These are phyloP conservation scores for Tetheella fluctuosa DNA, from an alignment of 2,888 invertebrate species.

Conservation along the genomic window DNA sequence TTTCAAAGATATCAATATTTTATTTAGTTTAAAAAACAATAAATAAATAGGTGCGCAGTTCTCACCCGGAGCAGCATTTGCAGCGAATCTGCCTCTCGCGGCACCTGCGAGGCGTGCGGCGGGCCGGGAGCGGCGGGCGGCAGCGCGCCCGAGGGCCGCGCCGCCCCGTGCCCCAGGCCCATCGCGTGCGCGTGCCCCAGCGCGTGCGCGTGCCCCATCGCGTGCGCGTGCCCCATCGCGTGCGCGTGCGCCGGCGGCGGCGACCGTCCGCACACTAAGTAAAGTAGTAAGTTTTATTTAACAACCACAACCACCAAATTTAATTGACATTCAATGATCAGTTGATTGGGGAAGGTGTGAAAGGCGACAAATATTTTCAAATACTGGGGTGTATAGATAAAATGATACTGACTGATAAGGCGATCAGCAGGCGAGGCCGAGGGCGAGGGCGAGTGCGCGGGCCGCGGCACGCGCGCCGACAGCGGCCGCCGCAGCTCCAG, in stretches of 20 bases:
- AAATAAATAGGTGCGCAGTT: conserved; percentile 16
- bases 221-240: conserved; percentile 25
- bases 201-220: conserved; percentile 29
- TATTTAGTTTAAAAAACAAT: too few relatives aligned
- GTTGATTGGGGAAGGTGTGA: too few relatives aligned
- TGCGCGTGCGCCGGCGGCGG: conserved; percentile 42
- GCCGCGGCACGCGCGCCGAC: conserved; percentile 86
- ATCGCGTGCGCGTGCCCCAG: conserved; percentile 48
- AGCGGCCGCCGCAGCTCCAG: conserved; percentile 87
- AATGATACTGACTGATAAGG: conserved; percentile 51
- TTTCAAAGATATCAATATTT: too few relatives aligned
- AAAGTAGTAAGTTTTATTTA: too few relatives aligned
- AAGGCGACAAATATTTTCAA: too few relatives aligned
- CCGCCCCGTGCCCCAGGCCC: conserved; percentile 44
- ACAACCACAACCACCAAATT: too few relatives aligned
- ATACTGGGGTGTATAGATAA: too few relatives aligned
- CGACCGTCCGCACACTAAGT: conserved; percentile 32
- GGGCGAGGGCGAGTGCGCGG: conserved; percentile 86
- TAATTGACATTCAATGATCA: background rate
- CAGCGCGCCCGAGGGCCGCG: conserved; percentile 58
- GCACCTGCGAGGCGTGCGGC: conserved; percentile 90
- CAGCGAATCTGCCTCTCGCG: conserved; percentile 92
- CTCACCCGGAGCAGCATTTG: conserved; percentile 89
- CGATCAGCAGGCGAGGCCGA: conserved; percentile 82
- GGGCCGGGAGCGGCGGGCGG: conserved; percentile 79